A percentile compares a stretch with the other conserved stretches of the same genome.
These are phyloP conservation scores for Hozukius guyotensis DNA, from an alignment of 2,797 vertebrate genomes.

Conservation along the genomic window DNA sequence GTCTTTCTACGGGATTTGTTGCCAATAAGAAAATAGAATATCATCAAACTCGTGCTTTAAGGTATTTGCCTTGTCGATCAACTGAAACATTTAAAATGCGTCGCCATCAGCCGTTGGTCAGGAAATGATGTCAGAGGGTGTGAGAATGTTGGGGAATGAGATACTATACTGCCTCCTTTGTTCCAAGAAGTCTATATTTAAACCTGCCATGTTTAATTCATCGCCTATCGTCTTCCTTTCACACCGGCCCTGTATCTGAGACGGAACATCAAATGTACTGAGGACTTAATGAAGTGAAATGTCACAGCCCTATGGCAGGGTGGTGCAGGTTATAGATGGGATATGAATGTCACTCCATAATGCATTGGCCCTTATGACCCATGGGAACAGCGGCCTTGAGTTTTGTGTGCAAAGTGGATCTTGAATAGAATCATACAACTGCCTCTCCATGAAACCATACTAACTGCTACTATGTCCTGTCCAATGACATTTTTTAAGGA, in stretches of 20 bases:
- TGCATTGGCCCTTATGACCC: constrained; percentile 35
- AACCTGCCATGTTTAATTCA: constrained; percentile 69
- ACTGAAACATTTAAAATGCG: neutral
- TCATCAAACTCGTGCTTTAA: neutral
- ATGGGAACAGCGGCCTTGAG: neutral
- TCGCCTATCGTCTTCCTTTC: constrained; percentile 22
- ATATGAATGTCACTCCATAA: constrained; percentile 66
- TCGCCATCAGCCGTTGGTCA: neutral
- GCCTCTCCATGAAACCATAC: neutral
- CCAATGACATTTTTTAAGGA: neutral
- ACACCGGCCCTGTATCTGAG: constrained; percentile 36
- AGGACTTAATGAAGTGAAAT: constrained; percentile 66
- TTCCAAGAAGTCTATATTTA: constrained; percentile 58
- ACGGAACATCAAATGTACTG: constrained; percentile 36
- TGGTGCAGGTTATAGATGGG: constrained; percentile 45
- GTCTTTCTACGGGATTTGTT: neutral
- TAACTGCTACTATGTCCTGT: neutral
- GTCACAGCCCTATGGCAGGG: constrained; percentile 45
- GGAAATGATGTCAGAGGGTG: constrained; percentile 27
- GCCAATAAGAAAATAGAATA: neutral
- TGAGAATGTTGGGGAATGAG: constrained; percentile 19
- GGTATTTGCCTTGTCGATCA: neutral
- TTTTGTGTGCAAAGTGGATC: constrained; percentile 2
- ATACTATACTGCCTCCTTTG: constrained; percentile 37
- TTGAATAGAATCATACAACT: neutral